Conservation (phyloP, 2,888 invertebrate genomes). For the Minunthozetes semirufus region DNA sequence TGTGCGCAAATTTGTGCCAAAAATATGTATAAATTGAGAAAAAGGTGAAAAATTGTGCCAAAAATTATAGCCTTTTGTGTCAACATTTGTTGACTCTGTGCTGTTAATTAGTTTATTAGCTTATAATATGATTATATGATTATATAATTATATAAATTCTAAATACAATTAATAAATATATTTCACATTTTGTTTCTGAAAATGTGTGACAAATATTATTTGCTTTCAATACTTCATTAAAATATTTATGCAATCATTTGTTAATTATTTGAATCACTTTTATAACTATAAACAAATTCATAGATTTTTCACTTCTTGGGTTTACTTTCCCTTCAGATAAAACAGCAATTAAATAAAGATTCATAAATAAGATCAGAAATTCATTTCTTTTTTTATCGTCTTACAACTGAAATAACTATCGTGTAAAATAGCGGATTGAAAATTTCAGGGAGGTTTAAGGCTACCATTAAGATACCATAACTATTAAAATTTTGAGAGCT, state of each 20-base stretch:
- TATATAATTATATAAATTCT: slow-evolving; percentile 1
- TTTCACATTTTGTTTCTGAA: slow-evolving; percentile 6
- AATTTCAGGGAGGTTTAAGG: too few relatives aligned
- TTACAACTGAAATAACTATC: too few relatives aligned
- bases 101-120: slow-evolving; percentile 6
- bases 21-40: slow-evolving; percentile 5
- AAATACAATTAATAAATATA: slow-evolving; percentile 23
- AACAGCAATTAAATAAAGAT: too few relatives aligned
- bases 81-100: slow-evolving; percentile 7
- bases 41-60: slow-evolving; percentile 27
- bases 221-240: not conserved
- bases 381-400: too few relatives aligned
- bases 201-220: not conserved
- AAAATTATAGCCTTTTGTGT: slow-evolving; percentile 21
- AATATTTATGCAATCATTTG: not conserved
- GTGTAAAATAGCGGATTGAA: too few relatives aligned
- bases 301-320: too few relatives aligned
- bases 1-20: slow-evolving; percentile 31
- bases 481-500: too few relatives aligned
- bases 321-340: too few relatives aligned
- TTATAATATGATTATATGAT: not conserved
- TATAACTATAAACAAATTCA: too few relatives aligned
- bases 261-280: not conserved
- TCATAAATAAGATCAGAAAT: too few relatives aligned
- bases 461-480: too few relatives aligned